Evolutionary conservation across 2,888 invertebrate genomes (phyloP).

Genomic region (Hesperia comma): DNA sequence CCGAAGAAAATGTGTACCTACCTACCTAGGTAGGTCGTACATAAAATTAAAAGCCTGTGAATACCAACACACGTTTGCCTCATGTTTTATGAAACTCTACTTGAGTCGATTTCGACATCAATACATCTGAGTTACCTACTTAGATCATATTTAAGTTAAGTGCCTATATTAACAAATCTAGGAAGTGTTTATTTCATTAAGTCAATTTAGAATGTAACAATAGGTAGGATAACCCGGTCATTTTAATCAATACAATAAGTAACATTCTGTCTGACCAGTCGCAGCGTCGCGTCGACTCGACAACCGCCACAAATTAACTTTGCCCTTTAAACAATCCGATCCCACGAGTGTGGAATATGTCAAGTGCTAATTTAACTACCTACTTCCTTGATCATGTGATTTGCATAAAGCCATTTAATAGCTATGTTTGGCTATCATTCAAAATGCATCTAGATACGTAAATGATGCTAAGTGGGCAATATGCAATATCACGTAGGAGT

Average conservation of each 20-base stretch:
- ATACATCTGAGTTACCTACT: too few relatives aligned
- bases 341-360: constrained; percentile 31
- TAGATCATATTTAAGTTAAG: too few relatives aligned
- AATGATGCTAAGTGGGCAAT: too few relatives aligned
- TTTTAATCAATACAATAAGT: neutral
- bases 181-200: neutral
- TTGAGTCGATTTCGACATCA: too few relatives aligned
- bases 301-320: constrained; percentile 42
- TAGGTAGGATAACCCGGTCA: too few relatives aligned
- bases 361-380: constrained; percentile 27
- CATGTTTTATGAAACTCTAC: too few relatives aligned
- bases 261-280: neutral
- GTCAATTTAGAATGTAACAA: neutral
- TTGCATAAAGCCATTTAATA: constrained; percentile 25
- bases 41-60: too few relatives aligned
- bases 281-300: constrained; percentile 11
- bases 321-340: constrained; percentile 44
- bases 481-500: too few relatives aligned
- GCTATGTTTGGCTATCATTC: constrained; percentile 17
- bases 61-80: too few relatives aligned
- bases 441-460: neutral
- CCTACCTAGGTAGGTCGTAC: too few relatives aligned
- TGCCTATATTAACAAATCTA: neutral
- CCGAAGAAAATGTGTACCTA: too few relatives aligned
- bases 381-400: constrained; percentile 34